Conservation (phyloP, 2,113 vertebrate species). For the Ia io region DNA sequence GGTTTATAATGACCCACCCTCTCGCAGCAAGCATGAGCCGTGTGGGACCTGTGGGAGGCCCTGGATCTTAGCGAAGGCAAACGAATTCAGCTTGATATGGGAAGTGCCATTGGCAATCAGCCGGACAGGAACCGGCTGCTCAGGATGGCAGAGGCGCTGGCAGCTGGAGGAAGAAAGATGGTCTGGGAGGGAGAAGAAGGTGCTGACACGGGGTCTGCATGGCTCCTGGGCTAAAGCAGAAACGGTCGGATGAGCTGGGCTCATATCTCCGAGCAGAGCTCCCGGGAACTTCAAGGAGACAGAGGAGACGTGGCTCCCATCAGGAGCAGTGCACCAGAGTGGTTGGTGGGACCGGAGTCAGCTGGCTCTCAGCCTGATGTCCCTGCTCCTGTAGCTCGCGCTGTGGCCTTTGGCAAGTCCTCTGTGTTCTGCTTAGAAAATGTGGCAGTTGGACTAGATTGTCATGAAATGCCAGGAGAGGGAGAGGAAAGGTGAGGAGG, state of each 20-base stretch:
- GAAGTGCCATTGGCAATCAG: not conserved
- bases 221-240: not conserved
- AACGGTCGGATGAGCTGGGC: rapidly evolving
- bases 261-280: not conserved
- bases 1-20: not conserved
- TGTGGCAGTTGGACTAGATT: not conserved
- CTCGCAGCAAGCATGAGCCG: not conserved
- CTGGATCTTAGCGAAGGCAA: not conserved
- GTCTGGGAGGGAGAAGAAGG: not conserved
- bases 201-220: not conserved
- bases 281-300: not conserved
- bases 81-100: not conserved
- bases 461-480: not conserved
- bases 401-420: not conserved
- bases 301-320: not conserved
- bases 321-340: not conserved
- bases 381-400: not conserved
- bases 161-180: not conserved
- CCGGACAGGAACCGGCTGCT: not conserved
- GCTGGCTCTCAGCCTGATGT: not conserved
- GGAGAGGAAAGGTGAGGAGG: not conserved
- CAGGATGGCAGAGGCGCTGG: not conserved
- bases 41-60: not conserved
- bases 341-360: not conserved
- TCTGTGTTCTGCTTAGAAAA: conserved; percentile 16